Evolutionary conservation across 2,888 invertebrate genomes (phyloP).

Genomic region (Apoderus coryli): DNA sequence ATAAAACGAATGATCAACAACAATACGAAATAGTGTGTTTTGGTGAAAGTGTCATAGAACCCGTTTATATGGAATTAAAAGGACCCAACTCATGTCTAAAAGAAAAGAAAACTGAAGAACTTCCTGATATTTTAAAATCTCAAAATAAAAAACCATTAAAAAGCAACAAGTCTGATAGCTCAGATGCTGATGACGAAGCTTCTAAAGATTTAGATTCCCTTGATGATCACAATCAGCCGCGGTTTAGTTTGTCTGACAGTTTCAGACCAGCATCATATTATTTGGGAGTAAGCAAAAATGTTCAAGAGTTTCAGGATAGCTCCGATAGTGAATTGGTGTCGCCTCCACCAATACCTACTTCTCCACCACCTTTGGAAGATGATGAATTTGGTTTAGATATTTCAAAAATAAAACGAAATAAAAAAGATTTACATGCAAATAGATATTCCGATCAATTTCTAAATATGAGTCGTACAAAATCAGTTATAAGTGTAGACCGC

Average conservation of each 20-base stretch:
- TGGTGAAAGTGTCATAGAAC: slow-evolving; percentile 49
- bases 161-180: slow-evolving; percentile 46
- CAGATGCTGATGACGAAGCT: slow-evolving; percentile 72
- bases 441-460: slow-evolving; percentile 23
- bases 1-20: slow-evolving; percentile 37
- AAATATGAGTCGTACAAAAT: slow-evolving; percentile 17
- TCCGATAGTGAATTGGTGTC: slow-evolving; percentile 68
- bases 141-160: slow-evolving; percentile 31
- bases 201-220: slow-evolving; percentile 58
- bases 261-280: slow-evolving; percentile 83
- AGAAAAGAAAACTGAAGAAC: slow-evolving; percentile 30
- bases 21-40: slow-evolving; percentile 61
- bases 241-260: slow-evolving; percentile 77
- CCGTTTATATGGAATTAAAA: slow-evolving; percentile 73
- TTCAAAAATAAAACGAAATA: too few relatives aligned
- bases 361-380: slow-evolving; percentile 59
- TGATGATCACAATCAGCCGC: slow-evolving; percentile 51
- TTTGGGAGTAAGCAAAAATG: slow-evolving; percentile 51
- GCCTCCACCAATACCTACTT: slow-evolving; percentile 64
- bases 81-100: slow-evolving; percentile 16
- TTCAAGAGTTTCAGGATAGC: slow-evolving; percentile 58
- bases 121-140: slow-evolving; percentile 47
- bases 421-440: slow-evolving; percentile 14
- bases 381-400: slow-evolving; percentile 33
- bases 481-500: slow-evolving; percentile 12